Evolutionary conservation across 2,113 vertebrate species (phyloP).

Genomic region (Xiphorhynchus elegans): DNA sequence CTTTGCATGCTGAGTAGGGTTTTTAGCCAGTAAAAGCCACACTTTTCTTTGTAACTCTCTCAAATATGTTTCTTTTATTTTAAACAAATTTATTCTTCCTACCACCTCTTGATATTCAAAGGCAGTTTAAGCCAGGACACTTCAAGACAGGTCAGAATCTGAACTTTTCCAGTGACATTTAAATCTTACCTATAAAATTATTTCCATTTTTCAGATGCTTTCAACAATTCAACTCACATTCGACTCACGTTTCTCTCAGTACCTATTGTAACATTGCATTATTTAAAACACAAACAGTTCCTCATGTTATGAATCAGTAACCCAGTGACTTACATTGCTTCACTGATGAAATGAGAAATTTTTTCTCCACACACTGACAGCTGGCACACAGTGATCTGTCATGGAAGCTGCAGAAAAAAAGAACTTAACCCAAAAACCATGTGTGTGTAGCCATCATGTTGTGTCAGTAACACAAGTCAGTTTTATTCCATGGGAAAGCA

Average conservation of each 20-base stretch:
- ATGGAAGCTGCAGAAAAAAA: neutral
- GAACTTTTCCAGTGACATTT: constrained; percentile 54
- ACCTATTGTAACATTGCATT: neutral
- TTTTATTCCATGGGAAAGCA: neutral
- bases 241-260: neutral
- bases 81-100: constrained; percentile 27
- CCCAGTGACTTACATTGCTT: neutral
- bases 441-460: neutral
- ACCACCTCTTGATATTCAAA: constrained; percentile 25
- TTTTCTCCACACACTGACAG: neutral
- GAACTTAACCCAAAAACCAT: neutral
- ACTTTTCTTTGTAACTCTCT: neutral
- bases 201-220: constrained; percentile 7
- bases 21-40: neutral
- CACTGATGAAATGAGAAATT: neutral
- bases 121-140: neutral
- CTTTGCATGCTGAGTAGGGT: neutral
- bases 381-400: neutral
- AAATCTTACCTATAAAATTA: constrained; percentile 14
- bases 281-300: neutral
- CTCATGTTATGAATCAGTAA: neutral
- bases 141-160: constrained; percentile 36
- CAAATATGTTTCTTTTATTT: constrained; percentile 19
- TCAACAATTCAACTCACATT: neutral
- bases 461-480: neutral